Base-by-base conservation (phyloP, 2,797 vertebrate genomes). In the Peromyscus eremicus region DNA sequence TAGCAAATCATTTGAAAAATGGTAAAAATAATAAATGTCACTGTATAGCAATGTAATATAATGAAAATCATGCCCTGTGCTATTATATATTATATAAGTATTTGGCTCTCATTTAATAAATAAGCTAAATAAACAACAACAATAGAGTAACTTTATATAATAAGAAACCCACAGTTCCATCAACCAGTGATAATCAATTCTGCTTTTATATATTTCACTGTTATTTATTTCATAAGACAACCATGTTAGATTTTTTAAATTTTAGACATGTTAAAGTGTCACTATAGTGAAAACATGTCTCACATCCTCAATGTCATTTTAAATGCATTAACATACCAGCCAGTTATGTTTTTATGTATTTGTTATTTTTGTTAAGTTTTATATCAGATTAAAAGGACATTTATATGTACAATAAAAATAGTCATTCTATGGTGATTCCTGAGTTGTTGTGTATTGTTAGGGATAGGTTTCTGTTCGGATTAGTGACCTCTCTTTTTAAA, bases 1-100 rank as follows among this genome's bases (percentile, higher is more conserved):
- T 55, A 92, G 32, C 55, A 84, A 10, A 73, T 92, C 92, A 86
- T 73, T 87, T 76, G n/a, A 19, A 77, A 96, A 93, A 89, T 89
- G 75, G 55, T 40, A 79, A n/a, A 95, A 82, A n/a, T 32, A 91
- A 34, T 83, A 77, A 93, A 13, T 27, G 46, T 46, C 64, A 89
- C 43, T 40, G 19, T 19, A 83, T 25, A 75, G 17, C n/a, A 90
- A 89, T 52, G 57, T 43, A 87, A 85, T 40, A 70, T 64, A 21
- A 21, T 77, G 17, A 90, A 70, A 83, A 82, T 57, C 27, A 55
- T 64, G 25, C 3, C 52, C 81, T 64, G 66, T 87, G 16, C 34
- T 92, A 12, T 43, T 57, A 71, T 49, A 57, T 40, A 43, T 46
- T 80, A 80, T 43, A 34, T 62, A 89, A 70, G 52, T n/a, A 19